These are phyloP conservation scores for Telmatochromis bifrenatus DNA, from an alignment of 2,113 vertebrate species.

Conservation along the genomic window DNA sequence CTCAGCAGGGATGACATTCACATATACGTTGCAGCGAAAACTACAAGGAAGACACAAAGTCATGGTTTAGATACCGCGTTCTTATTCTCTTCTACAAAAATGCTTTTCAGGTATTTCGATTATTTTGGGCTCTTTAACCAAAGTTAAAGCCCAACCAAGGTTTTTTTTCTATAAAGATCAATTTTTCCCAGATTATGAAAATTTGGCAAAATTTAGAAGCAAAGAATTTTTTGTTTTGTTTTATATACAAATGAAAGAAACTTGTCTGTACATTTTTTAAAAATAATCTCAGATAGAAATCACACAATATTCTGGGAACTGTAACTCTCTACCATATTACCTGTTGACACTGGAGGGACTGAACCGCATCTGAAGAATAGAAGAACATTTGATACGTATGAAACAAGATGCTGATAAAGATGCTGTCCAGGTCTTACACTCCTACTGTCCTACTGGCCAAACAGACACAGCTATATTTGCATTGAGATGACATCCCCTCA, in stretches of 20 bases:
- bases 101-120: not conserved
- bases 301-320: not conserved
- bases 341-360: not conserved
- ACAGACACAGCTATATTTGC: not conserved
- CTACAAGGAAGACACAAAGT: conserved; percentile 3
- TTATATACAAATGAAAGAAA: not conserved
- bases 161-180: not conserved
- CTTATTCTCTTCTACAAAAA: not conserved
- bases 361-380: not conserved
- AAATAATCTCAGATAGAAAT: not conserved
- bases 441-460: not conserved
- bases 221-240: not conserved
- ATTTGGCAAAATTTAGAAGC: not conserved
- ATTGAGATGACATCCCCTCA: not conserved
- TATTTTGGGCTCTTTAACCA: not conserved
- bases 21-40: conserved; percentile 45
- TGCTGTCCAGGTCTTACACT: not conserved
- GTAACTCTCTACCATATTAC: conserved; percentile 12
- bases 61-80: fast-evolving
- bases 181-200: not conserved
- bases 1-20: conserved; percentile 30
- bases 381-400: not conserved
- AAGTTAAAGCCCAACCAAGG: not conserved
- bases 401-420: not conserved
- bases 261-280: fast-evolving